Evolutionary conservation across 2,888 invertebrate genomes (phyloP).

Genomic region (Muscina levida): DNA sequence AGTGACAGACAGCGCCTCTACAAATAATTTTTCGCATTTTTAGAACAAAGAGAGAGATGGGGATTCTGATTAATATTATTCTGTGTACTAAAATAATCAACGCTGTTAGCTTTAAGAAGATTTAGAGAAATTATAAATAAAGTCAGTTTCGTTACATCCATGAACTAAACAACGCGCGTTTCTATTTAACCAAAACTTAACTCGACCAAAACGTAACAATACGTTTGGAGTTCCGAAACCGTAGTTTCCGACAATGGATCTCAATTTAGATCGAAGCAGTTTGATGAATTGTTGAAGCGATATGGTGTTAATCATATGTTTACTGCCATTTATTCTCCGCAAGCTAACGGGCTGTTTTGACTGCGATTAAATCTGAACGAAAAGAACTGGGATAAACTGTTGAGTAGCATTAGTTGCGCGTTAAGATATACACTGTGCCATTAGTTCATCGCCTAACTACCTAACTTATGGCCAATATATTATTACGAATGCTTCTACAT

Average conservation of each 20-base stretch:
- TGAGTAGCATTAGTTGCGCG: background rate
- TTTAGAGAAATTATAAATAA: too few relatives aligned
- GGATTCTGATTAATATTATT: too few relatives aligned
- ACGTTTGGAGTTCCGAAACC: slow-evolving; percentile 39
- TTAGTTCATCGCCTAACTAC: background rate
- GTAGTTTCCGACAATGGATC: slow-evolving; percentile 37
- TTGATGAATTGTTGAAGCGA: background rate
- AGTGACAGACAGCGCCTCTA: too few relatives aligned
- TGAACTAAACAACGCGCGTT: too few relatives aligned
- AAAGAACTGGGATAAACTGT: slow-evolving; percentile 2
- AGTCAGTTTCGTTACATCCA: too few relatives aligned
- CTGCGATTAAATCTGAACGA: slow-evolving; percentile 43
- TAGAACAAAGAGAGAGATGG: too few relatives aligned
- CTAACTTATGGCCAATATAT: slow-evolving; percentile 9
- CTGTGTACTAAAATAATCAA: too few relatives aligned
- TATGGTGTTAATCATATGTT: background rate
- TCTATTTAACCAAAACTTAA: too few relatives aligned
- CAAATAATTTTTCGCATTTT: too few relatives aligned
- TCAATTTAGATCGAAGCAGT: background rate
- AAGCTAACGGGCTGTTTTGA: slow-evolving; percentile 37
- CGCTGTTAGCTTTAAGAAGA: too few relatives aligned
- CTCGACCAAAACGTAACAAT: too few relatives aligned
- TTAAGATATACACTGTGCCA: background rate
- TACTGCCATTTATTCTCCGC: slow-evolving; percentile 13
- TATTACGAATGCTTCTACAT: background rate